These are phyloP conservation scores for Bombus waltoni DNA, from an alignment of 1,140 invertebrate species.

Conservation along the genomic window DNA sequence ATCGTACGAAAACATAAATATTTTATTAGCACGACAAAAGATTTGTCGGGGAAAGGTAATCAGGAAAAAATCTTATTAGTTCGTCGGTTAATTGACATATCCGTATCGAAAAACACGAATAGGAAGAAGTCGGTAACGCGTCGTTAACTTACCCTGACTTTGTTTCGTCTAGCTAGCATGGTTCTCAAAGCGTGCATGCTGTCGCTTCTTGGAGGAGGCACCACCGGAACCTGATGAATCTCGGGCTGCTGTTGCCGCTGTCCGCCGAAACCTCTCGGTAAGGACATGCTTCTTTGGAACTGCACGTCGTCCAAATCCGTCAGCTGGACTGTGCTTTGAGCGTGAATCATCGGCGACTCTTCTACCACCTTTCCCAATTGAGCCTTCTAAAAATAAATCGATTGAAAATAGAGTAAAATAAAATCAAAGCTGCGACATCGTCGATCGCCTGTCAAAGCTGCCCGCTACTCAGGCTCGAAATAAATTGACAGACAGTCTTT, in stretches of 20 bases:
- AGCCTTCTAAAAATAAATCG: constrained; percentile 65
- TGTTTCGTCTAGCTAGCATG: constrained; percentile 77
- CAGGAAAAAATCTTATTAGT: background rate
- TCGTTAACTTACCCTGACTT: constrained; percentile 74
- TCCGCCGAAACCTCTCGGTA: constrained; percentile 81
- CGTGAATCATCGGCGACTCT: constrained; percentile 72
- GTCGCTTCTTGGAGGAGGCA: constrained; percentile 81
- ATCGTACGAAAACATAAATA: background rate
- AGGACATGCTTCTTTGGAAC: constrained; percentile 80
- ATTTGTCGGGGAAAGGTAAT: background rate
- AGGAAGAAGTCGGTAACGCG: background rate
- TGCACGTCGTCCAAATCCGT: constrained; percentile 76
- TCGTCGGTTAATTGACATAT: background rate
- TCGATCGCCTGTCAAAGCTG: background rate
- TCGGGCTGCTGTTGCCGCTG: constrained; percentile 70
- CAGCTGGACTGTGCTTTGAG: constrained; percentile 75
- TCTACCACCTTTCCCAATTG: constrained; percentile 76
- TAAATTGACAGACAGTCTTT: background rate
- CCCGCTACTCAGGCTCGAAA: background rate
- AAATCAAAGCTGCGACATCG: constrained; percentile 4
- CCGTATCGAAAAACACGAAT: background rate
- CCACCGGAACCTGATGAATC: constrained; percentile 73
- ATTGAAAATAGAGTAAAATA: constrained; percentile 24
- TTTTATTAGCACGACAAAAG: background rate
- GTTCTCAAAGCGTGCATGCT: constrained; percentile 80